A percentile compares a stretch with the other conserved stretches of the same genome.
These are phyloP conservation scores for Cheilosia scutellata DNA, from an alignment of 2,888 invertebrate species.

Conservation along the genomic window DNA sequence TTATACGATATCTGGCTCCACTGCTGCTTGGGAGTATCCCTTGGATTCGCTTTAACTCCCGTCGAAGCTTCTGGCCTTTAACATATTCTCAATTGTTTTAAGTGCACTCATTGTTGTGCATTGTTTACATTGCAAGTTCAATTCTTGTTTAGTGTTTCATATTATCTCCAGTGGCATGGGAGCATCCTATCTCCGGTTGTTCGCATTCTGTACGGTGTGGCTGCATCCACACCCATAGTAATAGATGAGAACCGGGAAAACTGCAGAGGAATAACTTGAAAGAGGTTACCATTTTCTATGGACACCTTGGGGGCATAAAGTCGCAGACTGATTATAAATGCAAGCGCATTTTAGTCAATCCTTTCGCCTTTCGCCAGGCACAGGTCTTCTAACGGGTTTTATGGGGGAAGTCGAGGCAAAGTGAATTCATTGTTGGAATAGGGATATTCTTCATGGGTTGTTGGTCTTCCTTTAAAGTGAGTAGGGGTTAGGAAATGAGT, in stretches of 20 bases:
- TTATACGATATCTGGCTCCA: not conserved
- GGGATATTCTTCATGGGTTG: constrained; percentile 68
- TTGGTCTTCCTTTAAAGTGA: constrained; percentile 54
- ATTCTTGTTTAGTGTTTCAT: constrained; percentile 70
- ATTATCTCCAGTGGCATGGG: constrained; percentile 55
- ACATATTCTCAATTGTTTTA: constrained; percentile 73
- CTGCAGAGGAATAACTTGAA: constrained; percentile 53
- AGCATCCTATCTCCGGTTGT: constrained; percentile 52
- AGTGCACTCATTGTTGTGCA: constrained; percentile 73
- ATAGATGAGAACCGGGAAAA: constrained; percentile 51
- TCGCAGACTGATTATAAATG: constrained; percentile 74
- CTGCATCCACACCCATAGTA: constrained; percentile 48
- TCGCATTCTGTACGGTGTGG: constrained; percentile 47
- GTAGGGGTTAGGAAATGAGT: constrained; percentile 55
- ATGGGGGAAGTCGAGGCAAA: constrained; percentile 16
- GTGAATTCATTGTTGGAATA: constrained; percentile 63
- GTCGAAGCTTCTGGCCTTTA: constrained; percentile 50
- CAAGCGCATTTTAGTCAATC: constrained; percentile 65
- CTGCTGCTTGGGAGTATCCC: constrained; percentile 13
- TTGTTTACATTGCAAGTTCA: constrained; percentile 72
- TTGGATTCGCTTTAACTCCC: constrained; percentile 33
- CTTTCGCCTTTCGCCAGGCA: constrained; percentile 38
- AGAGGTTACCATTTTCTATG: constrained; percentile 63
- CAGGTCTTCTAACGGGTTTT: not conserved
- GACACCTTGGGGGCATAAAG: constrained; percentile 71